Evolutionary conservation across 2,113 vertebrate genomes (phyloP), one percentile per base, ranked within the genome.

Genomic region (Phrynosoma platyrhinos): DNA sequence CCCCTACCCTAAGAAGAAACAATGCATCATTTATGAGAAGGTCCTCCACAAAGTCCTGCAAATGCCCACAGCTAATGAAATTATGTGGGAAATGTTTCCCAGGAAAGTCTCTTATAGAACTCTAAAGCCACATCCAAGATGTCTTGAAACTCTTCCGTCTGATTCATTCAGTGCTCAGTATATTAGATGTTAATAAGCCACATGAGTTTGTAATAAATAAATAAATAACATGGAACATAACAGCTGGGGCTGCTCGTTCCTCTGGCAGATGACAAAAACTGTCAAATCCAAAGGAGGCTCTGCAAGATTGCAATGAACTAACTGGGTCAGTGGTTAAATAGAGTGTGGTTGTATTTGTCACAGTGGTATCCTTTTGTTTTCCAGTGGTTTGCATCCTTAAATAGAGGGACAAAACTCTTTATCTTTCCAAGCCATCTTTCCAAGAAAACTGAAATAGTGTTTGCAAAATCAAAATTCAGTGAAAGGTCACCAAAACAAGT

Each of bases 211-310:
- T 10, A 0, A 86, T 93, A 92, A 94, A 85, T 93, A 92, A 94
- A 92, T 88, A 92, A 94, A 92, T 94, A 93, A 92, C 90, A 79
- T 77, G 4, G 92, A 93, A 86, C 74, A 81, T 89, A 92, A 92
- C 94, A 96, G 91, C 93, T 96, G 94, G 83, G 92, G 80, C 91
- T 91, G 80, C 88, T 92, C 93, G 91, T 91, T 91, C 88, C 82
- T 92, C 87, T 92, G 91, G 87, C 83, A 91, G 76, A 91, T 90
- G 93, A 90, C 89, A 92, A 89, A 92, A 87, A 47, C 87, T 92
- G 90, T 86, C 90, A 92, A 94, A 94, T 55, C 78, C 84, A 80
- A 71, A 84, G 84, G 64, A 86, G 36, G 77, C 53, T 91, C 62
- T 8, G 68, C 8, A 72, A 40, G 90, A 81, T 47, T 91, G 88